A percentile compares a stretch with the other conserved stretches of the same genome.
These are phyloP conservation scores for Armadillidium nasatum DNA, from an alignment of 1,140 invertebrate genomes.

Conservation along the genomic window DNA sequence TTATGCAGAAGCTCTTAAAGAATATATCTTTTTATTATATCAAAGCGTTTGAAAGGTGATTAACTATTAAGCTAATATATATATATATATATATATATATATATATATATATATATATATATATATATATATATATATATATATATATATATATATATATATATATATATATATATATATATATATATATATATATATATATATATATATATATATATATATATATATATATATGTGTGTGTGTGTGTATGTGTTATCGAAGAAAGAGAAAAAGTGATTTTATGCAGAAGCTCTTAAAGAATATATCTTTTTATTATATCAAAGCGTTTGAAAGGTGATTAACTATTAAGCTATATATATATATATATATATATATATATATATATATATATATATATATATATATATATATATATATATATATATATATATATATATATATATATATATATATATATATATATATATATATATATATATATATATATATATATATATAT, in stretches of 20 bases:
- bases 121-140: too few species aligned
- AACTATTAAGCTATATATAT: too few species aligned
- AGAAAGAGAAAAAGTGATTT: too few species aligned
- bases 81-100: not conserved
- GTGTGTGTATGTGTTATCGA: not conserved
- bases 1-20: too few species aligned
- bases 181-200: conserved; percentile 15
- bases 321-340: too few species aligned
- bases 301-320: too few species aligned
- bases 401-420: conserved; percentile 15
- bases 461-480: conserved; percentile 13
- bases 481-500: conserved; percentile 2
- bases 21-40: too few species aligned
- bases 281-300: too few species aligned
- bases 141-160: too few species aligned
- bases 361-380: not conserved
- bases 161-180: too few species aligned
- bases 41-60: too few species aligned
- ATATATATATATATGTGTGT: not conserved
- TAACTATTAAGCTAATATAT: too few species aligned
- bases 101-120: conserved; percentile 13
- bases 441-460: conserved; percentile 9
- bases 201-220: conserved; percentile 11
- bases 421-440: conserved; percentile 11
- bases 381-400: conserved; percentile 15